Percentiles rank a stretch among this genome's conserved stretches.
phyloP scores from a whole-genome alignment of 2,797 vertebrate genomes.

The Simalia tracyae region DNA sequence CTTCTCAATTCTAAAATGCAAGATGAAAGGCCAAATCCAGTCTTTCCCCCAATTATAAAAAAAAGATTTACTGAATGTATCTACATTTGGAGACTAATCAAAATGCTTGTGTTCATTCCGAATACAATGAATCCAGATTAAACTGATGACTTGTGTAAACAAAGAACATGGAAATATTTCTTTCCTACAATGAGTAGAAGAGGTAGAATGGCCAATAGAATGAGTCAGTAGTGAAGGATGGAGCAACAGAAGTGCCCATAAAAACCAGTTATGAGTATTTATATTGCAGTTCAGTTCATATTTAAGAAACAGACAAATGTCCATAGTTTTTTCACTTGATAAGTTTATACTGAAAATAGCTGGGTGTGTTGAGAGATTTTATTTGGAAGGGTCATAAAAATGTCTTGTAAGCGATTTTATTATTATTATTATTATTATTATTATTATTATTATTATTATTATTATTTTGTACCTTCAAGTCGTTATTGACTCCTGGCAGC shows the following conservation, averaged over 20 bases:
- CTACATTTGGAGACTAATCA: neutral
- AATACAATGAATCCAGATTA: neutral
- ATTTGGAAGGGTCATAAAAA: neutral
- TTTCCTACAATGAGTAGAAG: neutral
- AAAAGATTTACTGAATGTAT: neutral
- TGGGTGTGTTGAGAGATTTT: too few species aligned
- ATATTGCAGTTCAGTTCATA: neutral
- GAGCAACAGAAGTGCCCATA: neutral
- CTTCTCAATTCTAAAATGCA: too few species aligned
- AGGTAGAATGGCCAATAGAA: neutral
- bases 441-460: too few species aligned
- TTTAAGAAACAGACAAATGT: neutral
- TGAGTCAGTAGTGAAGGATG: neutral
- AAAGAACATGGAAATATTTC: neutral
- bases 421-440: too few species aligned
- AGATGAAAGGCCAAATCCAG: neutral
- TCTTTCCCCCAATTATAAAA: too few species aligned
- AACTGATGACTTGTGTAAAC: neutral
- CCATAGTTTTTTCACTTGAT: neutral
- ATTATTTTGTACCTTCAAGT: neutral
- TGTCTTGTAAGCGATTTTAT: neutral
- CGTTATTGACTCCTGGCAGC: neutral
- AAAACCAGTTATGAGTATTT: neutral
- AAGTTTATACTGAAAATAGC: neutral
- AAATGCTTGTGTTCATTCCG: neutral